Base-by-base conservation (phyloP, 1,140 invertebrate species). In the Papilio aristodemus region DNA sequence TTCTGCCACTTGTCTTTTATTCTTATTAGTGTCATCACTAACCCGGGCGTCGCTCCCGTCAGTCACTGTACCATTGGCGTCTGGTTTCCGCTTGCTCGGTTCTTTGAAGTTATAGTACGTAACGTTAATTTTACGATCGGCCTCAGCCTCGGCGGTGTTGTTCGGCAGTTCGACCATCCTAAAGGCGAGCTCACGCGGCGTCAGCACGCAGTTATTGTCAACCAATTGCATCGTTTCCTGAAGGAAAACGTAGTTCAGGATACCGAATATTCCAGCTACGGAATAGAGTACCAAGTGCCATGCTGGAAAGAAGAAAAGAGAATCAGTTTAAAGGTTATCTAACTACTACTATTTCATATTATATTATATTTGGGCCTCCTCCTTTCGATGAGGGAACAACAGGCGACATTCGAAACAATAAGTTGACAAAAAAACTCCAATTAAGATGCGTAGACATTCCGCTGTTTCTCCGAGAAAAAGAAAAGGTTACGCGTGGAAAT, bases 161-260 rank as follows among this genome's bases (percentile, higher is more conserved):
- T 73, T 70, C 22, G 67, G 50, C 9, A 81, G 27, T 60, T 79
- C 77, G 3, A 87, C 71, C 38, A 70, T 68, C 0, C 73, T 74
- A 50, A 91, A 87, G 9, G 75, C 86, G 7, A 91, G 60, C 37
- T 81, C 66, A 2, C 87, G 73, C 1, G 87, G 87, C 22, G 72
- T 86, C 11, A 91, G 57, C 0, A 89, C 72, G 67, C 89, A 91
- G 67, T 87, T 79, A 66, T 85, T 72, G 60, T 83, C 80, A 0
- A 89, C 78, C 37, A 89, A 67, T 11, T 81, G 72, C 83, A 85
- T 85, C 0, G 89, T 75, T 10, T 85, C 82, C 71, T 85, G 82
- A 5, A 91, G 72, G 27, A 87, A 84, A 10, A 85, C 74, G 70
- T 88, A 91, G 69, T 91, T 91, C 13, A 84, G 58, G 17, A 87